Base-by-base conservation (phyloP, 2,888 invertebrate species). In the Drosophila diplacantha region DNA sequence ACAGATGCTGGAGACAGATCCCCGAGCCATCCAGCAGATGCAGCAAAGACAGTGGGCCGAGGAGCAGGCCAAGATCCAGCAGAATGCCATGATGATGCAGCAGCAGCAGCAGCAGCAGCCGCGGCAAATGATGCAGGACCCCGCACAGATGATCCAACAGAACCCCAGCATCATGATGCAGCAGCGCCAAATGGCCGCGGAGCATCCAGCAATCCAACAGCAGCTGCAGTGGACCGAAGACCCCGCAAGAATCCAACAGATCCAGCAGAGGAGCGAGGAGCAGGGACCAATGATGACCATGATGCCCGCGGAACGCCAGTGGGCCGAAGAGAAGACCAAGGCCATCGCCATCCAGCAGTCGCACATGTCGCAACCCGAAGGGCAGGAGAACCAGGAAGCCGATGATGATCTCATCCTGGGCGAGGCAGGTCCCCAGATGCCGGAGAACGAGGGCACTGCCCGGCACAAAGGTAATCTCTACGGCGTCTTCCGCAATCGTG, bases 391-490 rank as follows among this genome's bases (percentile, higher is more conserved):
- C n/a, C 32, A 26, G 18, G 34, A 51, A 6, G 1, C 38, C 0
- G 47, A 20, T n/a, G 61, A 31, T 32, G 61, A 31, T 1, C 12
- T 44, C 1, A 57, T 60, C 14, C 20, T 80, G 24, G 75, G 71
- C 12, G 77, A 74, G 31, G 75, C 85, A 0, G 71, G 69, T 18
- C 83, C 86, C 9, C 86, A 86, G 62, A 79, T 77, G 75, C 56
- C 75, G 8, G 73, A 79, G 11, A 65, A 72, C 18, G 73, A 58
- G 12, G 77, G 68, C 14, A 65, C 61, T 51, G 79, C 72, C 5
- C 79, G 85, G 3, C 70, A 75, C 56, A 86, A 85, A 86, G 87
- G 87, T 86, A 87, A 87, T 76, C 82, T 86, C 53, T 85, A 74
- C 77, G 86, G 84, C 26, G 81, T 86, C 57, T 77, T 83, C 44